These are phyloP conservation scores for Aporophyla lueneburgensis DNA, from an alignment of 2,888 invertebrate species.

Conservation along the genomic window DNA sequence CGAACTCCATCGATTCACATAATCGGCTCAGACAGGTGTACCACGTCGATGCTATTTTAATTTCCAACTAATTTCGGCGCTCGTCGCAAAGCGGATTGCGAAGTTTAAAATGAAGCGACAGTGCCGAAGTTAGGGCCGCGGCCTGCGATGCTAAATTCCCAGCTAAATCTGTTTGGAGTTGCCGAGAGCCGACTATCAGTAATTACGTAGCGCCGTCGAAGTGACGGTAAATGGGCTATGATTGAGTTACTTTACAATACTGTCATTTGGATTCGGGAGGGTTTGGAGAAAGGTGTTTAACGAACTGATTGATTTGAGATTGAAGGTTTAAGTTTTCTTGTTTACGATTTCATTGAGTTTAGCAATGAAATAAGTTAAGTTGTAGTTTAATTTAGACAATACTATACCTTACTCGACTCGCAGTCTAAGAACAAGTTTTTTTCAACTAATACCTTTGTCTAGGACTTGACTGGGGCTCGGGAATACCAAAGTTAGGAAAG, in stretches of 20 bases:
- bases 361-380: background rate
- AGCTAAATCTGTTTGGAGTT: constrained; percentile 68
- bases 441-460: background rate
- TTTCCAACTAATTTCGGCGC: constrained; percentile 84
- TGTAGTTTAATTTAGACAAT: too few relatives aligned
- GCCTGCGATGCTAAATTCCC: constrained; percentile 66
- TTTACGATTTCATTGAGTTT: background rate
- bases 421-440: background rate
- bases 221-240: constrained; percentile 57
- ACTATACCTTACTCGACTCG: background rate
- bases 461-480: background rate
- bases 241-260: constrained; percentile 60
- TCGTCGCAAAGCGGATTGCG: constrained; percentile 85
- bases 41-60: constrained; percentile 80
- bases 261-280: constrained; percentile 31
- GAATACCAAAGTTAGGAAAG: background rate
- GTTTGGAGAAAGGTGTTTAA: constrained; percentile 28
- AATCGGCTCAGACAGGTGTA: constrained; percentile 89
- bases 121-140: constrained; percentile 70
- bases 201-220: constrained; percentile 63
- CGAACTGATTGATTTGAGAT: constrained; percentile 23
- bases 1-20: constrained; percentile 70
- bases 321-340: background rate
- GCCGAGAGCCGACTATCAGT: constrained; percentile 56
- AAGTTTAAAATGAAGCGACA: constrained; percentile 82